Evolutionary conservation across 1,140 invertebrate genomes (phyloP).

Genomic region (Diprion similis): DNA sequence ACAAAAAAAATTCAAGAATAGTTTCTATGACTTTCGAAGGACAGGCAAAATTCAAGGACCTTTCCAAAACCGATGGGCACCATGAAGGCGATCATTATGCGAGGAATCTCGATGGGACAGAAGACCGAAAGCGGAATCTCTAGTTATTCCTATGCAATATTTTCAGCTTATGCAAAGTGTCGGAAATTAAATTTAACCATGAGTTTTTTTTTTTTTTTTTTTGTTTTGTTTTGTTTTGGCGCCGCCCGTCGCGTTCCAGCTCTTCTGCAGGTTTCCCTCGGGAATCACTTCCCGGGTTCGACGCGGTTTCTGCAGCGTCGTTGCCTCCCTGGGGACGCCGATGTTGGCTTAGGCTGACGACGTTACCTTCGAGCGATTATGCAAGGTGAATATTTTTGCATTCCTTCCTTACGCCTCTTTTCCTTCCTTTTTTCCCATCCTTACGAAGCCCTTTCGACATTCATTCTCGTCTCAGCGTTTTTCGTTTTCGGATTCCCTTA

Average conservation of each 20-base stretch:
- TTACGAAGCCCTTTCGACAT: background rate
- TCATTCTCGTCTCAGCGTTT: too few relatives aligned
- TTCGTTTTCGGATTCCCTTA: too few relatives aligned
- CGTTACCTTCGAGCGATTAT: conserved; percentile 27
- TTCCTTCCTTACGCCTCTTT: background rate
- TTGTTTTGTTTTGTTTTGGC: conserved; percentile 14
- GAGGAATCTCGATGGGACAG: background rate
- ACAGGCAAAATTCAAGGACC: background rate
- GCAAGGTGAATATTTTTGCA: conserved; percentile 29
- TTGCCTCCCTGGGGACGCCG: background rate
- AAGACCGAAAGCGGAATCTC: conserved; percentile 26
- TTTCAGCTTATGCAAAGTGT: conserved; percentile 13
- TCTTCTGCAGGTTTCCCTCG: conserved; percentile 15
- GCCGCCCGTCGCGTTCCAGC: conserved; percentile 21
- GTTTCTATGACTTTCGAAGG: too few relatives aligned
- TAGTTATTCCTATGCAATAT: background rate
- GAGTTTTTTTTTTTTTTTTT: conserved; percentile 27
- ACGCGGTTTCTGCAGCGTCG: conserved; percentile 3
- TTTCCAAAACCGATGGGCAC: background rate
- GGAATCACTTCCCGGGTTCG: background rate
- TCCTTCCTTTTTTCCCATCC: background rate
- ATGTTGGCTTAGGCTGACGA: conserved; percentile 23
- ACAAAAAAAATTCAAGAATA: too few relatives aligned
- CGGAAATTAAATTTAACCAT: conserved; percentile 34
- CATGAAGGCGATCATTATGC: background rate